Evolutionary conservation across 2,113 vertebrate genomes (phyloP), one percentile per base, ranked within the genome.

Genomic region (Zosterops hypoxanthus): DNA sequence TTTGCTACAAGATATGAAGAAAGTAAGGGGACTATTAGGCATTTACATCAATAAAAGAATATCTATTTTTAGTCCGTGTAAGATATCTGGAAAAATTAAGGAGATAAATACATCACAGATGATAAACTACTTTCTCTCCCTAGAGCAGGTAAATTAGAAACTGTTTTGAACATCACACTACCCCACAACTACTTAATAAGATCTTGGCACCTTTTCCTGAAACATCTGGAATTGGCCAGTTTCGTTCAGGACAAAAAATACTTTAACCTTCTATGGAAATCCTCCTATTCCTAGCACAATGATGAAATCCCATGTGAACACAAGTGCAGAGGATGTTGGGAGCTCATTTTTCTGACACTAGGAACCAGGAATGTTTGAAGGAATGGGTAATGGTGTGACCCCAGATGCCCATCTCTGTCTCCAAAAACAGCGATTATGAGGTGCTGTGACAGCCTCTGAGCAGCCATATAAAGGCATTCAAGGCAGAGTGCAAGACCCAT

Each of bases 221-320:
- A 93, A 64, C 41, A 49, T 94, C 64, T 82, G n/a, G 79, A 85
- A 63, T 0, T 75, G 31, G 11, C 68, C 42, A 29, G 47, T 59
- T 42, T 77, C 63, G 46, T 21, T 39, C 75, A 72, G 75, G 68
- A 88, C 31, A 88, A 0, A 9, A 85, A 92, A 82, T 70, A 33
- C 59, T 93, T 88, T 77, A 82, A 69, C 94, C 84, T 94, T 93
- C 78, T 94, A 78, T 80, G 89, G 90, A 90, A 94, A 86, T 93
- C 31, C 36, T 92, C 57, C 70, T 94, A 31, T 59, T 92, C 34
- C 29, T 73, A 88, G n/a, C 39, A 82, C 75, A 92, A 83, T 70
- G 52, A 80, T 49, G 79, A 94, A 96, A 91, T 90, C 55, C 55
- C 87, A 63, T 80, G 85, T 41, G 73, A 95, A 16, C 59, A 39